Percentiles rank a stretch among this genome's conserved stretches.
Evolutionary conservation across 2,888 invertebrate genomes (phyloP).

Genomic region (Oxytorus armatus): DNA sequence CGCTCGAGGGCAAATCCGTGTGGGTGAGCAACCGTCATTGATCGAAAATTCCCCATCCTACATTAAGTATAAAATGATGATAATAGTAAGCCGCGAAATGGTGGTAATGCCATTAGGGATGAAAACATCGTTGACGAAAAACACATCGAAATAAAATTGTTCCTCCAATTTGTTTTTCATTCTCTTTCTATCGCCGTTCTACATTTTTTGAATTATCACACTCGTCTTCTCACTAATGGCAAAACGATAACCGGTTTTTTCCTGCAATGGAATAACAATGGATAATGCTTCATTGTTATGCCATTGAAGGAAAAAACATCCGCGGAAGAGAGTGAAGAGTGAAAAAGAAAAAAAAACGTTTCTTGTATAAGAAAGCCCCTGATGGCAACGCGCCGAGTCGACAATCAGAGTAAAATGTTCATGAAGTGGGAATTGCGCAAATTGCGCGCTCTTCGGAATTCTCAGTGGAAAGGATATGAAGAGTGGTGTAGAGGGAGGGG

Average conservation of each 20-base stretch:
- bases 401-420: conserved; percentile 38
- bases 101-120: neutral
- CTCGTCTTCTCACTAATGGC: conserved; percentile 29
- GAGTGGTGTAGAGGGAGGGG: neutral
- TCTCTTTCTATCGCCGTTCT: neutral
- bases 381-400: conserved; percentile 1
- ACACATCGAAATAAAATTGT: conserved; percentile 9
- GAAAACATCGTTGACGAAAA: conserved; percentile 12
- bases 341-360: neutral
- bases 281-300: conserved; percentile 31
- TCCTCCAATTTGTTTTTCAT: conserved; percentile 14
- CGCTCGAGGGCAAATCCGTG: conserved; percentile 12
- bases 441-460: neutral
- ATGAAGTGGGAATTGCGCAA: conserved; percentile 2
- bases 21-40: conserved; percentile 19
- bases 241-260: too few relatives aligned
- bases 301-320: conserved; percentile 29
- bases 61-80: conserved; percentile 3
- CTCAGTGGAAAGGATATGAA: neutral
- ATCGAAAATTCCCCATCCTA: conserved; percentile 25
- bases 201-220: conserved; percentile 1
- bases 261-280: too few relatives aligned
- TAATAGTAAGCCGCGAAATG: neutral
- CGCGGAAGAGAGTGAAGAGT: neutral
- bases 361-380: neutral